Evolutionary conservation across 1,140 invertebrate species (phyloP).

Genomic region (Heliconius melpomene): DNA sequence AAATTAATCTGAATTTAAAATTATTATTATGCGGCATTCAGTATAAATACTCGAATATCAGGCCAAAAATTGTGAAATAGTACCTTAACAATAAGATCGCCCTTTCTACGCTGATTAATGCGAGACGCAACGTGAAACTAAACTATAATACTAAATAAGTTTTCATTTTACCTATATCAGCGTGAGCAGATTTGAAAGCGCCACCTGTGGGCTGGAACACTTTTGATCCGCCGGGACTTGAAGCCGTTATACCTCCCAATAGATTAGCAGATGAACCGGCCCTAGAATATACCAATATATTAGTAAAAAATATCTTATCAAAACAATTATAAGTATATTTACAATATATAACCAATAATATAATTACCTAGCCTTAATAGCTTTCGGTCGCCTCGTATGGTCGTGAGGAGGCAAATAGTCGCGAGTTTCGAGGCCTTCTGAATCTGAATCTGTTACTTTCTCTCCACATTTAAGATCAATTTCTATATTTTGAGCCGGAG

Average conservation of each 20-base stretch:
- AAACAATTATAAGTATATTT: background rate
- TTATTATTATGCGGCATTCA: no score
- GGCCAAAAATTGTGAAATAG: no score
- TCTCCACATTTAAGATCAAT: constrained; percentile 95
- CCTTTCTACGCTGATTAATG: no score
- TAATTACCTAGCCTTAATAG: constrained; percentile 87
- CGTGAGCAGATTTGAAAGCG: constrained; percentile 93
- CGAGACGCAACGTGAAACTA: no score
- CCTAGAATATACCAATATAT: constrained; percentile 14
- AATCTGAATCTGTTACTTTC: constrained; percentile 94
- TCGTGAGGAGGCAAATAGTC: constrained; percentile 77
- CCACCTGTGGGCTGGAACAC: constrained; percentile 93
- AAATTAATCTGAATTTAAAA: no score
- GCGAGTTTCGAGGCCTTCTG: constrained; percentile 84
- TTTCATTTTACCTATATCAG: constrained; percentile 57
- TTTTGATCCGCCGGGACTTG: constrained; percentile 88
- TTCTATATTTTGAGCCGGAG: constrained; percentile 73
- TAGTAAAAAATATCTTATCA: background rate
- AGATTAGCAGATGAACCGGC: constrained; percentile 81
- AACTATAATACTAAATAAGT: no score
- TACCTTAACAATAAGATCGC: no score
- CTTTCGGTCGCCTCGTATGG: constrained; percentile 92
- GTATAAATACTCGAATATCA: no score
- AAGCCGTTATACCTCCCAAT: constrained; percentile 74
- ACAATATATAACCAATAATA: background rate